phyloP scores from a whole-genome alignment of 1,140 invertebrate genomes.

The Eumeta japonica region DNA sequence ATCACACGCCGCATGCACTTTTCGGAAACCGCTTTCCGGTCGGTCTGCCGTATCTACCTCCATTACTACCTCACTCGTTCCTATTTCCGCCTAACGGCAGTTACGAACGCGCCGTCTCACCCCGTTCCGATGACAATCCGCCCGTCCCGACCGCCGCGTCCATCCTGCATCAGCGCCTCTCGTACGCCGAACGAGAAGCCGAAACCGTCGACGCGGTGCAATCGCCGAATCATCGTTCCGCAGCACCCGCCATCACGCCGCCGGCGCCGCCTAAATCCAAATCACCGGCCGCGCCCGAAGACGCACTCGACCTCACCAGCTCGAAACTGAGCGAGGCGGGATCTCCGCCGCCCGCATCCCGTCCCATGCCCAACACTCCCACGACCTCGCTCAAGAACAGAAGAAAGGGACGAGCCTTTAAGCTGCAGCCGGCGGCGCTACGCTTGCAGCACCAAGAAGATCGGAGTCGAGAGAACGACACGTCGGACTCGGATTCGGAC shows the following conservation, averaged over 20 bases:
- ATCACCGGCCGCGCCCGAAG: constrained; percentile 29
- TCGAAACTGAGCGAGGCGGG: constrained; percentile 42
- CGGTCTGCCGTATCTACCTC: constrained; percentile 44
- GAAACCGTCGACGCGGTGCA: constrained; percentile 25
- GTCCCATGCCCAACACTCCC: constrained; percentile 28
- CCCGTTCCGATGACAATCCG: constrained; percentile 22
- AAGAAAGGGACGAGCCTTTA: constrained; percentile 78
- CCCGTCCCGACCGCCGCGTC: constrained; percentile 23
- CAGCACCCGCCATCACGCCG: constrained; percentile 31
- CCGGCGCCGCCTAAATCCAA: constrained; percentile 24
- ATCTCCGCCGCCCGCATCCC: constrained; percentile 25
- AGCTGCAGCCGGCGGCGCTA: constrained; percentile 64
- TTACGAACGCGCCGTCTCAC: constrained; percentile 35
- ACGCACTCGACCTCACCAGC: constrained; percentile 62
- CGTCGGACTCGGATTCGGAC: constrained; percentile 49
- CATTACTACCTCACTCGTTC: constrained; percentile 45
- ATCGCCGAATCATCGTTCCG: constrained; percentile 37
- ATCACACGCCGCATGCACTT: constrained; percentile 33
- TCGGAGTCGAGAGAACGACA: constrained; percentile 24
- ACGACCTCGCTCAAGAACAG: constrained; percentile 62
- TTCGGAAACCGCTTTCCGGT: constrained; percentile 48
- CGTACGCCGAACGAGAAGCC: constrained; percentile 22
- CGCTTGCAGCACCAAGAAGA: constrained; percentile 51
- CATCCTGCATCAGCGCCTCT: constrained; percentile 37
- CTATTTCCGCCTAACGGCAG: constrained; percentile 52